Percentiles rank a stretch among this genome's conserved stretches.
These are phyloP conservation scores for Oreochromis tanganicae DNA, from an alignment of 2,113 vertebrate genomes.

Conservation along the genomic window DNA sequence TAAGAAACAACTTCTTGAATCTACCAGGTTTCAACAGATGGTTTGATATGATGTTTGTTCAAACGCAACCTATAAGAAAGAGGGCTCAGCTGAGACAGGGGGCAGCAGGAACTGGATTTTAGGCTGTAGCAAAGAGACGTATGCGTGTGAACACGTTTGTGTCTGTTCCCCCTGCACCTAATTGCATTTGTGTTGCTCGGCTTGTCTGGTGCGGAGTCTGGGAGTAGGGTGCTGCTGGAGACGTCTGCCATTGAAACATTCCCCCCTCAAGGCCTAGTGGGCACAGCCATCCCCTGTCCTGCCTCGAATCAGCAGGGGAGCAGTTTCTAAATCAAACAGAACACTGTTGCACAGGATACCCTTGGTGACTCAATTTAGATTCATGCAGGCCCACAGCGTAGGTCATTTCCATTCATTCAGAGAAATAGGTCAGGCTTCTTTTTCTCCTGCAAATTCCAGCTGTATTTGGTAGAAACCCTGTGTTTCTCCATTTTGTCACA, in stretches of 20 bases:
- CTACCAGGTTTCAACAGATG: neutral
- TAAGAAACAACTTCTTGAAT: neutral
- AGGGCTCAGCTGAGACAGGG: neutral
- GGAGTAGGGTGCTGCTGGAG: constrained; percentile 3
- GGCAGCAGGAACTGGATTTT: neutral
- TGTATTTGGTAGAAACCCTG: neutral
- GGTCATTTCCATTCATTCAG: constrained; percentile 57
- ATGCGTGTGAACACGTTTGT: neutral
- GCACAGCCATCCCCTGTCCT: constrained; percentile 9
- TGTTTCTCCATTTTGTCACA: constrained; percentile 26
- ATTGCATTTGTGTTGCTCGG: constrained; percentile 14
- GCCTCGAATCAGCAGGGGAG: constrained; percentile 37
- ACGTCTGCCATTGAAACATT: constrained; percentile 12
- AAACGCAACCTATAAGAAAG: neutral
- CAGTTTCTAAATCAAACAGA: constrained; percentile 50
- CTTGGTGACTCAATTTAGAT: constrained; percentile 45
- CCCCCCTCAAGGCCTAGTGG: constrained; percentile 3
- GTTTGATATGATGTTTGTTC: neutral
- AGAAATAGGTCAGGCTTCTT: constrained; percentile 50
- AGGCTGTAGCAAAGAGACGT: neutral
- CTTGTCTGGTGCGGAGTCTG: constrained; percentile 3
- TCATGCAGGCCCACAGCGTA: constrained; percentile 28
- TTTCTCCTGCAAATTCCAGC: neutral
- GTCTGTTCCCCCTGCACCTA: neutral
- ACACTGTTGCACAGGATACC: constrained; percentile 31